Evolutionary conservation across 2,113 vertebrate genomes (phyloP).

Genomic region (Crotalus tigris): DNA sequence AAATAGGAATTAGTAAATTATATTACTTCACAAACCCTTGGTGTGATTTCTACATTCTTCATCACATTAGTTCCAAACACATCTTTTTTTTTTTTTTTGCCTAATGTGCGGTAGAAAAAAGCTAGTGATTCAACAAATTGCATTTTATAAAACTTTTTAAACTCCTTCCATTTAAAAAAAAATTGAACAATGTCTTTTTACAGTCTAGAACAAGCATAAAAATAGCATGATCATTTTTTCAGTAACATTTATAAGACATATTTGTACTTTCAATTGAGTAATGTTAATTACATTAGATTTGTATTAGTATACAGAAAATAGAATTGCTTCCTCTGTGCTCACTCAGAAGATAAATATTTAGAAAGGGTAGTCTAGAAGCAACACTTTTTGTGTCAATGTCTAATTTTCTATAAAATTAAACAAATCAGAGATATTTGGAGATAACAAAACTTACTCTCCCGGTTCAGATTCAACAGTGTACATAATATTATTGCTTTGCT

Average conservation of each 20-base stretch:
- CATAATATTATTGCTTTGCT: slow-evolving; percentile 5
- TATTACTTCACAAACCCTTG: background rate
- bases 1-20: background rate
- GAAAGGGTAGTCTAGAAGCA: background rate
- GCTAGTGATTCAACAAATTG: background rate
- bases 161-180: background rate
- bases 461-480: slow-evolving; percentile 50
- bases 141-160: background rate
- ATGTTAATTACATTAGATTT: background rate
- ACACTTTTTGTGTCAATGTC: slow-evolving; percentile 5
- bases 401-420: slow-evolving; percentile 16
- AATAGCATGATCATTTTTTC: background rate
- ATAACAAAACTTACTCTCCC: slow-evolving; percentile 55
- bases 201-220: background rate
- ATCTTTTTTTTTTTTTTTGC: background rate
- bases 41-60: background rate
- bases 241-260: background rate
- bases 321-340: background rate
- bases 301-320: background rate
- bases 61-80: background rate
- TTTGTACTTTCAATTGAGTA: background rate
- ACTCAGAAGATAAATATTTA: background rate
- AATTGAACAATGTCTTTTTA: background rate
- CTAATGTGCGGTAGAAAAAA: background rate
- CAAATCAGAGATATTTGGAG: background rate